phyloP scores from a whole-genome alignment of 2,888 invertebrate species.

The Chromoteleia sp. region DNA sequence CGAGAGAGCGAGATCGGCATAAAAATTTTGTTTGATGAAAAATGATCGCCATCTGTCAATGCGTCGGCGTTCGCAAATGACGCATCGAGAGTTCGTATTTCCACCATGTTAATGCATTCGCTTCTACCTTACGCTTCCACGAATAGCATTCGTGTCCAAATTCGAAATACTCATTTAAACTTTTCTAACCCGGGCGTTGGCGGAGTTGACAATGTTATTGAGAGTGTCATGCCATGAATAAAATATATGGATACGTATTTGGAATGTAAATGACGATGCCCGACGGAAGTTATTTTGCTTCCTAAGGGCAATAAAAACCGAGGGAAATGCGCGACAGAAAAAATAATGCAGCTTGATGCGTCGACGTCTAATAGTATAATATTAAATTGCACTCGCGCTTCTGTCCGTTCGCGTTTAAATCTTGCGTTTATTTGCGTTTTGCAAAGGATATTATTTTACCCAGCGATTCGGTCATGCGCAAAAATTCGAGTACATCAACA shows the following conservation, averaged over 20 bases:
- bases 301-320: slow-evolving; percentile 57
- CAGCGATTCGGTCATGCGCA: too few relatives aligned
- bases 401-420: neutral
- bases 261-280: slow-evolving; percentile 68
- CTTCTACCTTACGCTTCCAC: slow-evolving; percentile 51
- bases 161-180: slow-evolving; percentile 70
- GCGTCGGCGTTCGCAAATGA: slow-evolving; percentile 53
- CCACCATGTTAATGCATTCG: slow-evolving; percentile 61
- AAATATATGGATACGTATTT: slow-evolving; percentile 67
- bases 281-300: slow-evolving; percentile 67
- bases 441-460: neutral
- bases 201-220: slow-evolving; percentile 69
- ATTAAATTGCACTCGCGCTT: slow-evolving; percentile 32
- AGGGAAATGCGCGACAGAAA: slow-evolving; percentile 24
- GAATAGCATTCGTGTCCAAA: slow-evolving; percentile 64
- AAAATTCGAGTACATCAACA: too few relatives aligned
- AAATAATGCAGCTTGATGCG: slow-evolving; percentile 43
- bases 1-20: neutral
- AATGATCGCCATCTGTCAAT: slow-evolving; percentile 67
- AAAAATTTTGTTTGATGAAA: slow-evolving; percentile 50
- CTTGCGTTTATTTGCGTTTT: slow-evolving; percentile 11
- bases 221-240: slow-evolving; percentile 69
- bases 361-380: slow-evolving; percentile 49
- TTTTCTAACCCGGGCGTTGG: slow-evolving; percentile 65
- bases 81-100: slow-evolving; percentile 58